These are phyloP conservation scores for Caradrina kadenii DNA, from an alignment of 2,888 invertebrate species.

Conservation along the genomic window DNA sequence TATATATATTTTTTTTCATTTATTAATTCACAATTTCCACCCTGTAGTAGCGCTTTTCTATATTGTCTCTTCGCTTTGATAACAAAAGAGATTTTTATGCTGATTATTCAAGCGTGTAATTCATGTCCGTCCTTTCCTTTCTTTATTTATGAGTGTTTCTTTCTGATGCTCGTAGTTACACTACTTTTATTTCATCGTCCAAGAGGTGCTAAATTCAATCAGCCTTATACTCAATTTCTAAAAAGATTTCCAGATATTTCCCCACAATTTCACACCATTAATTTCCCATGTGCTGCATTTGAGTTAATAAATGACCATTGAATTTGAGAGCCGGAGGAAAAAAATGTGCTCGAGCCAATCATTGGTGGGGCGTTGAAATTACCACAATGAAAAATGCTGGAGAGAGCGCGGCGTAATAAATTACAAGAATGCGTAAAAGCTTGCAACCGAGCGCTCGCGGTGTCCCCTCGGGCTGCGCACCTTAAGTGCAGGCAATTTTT, in stretches of 20 bases:
- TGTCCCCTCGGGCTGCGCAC: slow-evolving; percentile 58
- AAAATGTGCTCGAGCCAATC: slow-evolving; percentile 73
- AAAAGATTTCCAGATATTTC: slow-evolving; percentile 31
- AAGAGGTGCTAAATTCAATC: slow-evolving; percentile 4
- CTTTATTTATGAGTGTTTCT: neutral
- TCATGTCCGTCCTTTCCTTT: slow-evolving; percentile 1
- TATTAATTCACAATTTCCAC: slow-evolving; percentile 7
- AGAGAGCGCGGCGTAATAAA: slow-evolving; percentile 75
- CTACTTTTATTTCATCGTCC: neutral
- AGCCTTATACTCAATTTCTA: slow-evolving; percentile 17
- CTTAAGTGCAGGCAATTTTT: slow-evolving; percentile 68
- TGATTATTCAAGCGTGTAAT: slow-evolving; percentile 27
- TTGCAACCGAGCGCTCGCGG: slow-evolving; percentile 65
- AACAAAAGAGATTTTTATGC: slow-evolving; percentile 20
- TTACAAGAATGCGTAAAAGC: slow-evolving; percentile 80
- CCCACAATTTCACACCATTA: slow-evolving; percentile 52
- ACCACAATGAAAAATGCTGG: slow-evolving; percentile 76
- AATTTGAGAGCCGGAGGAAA: slow-evolving; percentile 70
- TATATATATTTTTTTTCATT: slow-evolving; percentile 3
- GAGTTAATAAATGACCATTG: slow-evolving; percentile 71
- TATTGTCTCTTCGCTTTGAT: slow-evolving; percentile 1
- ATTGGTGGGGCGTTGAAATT: slow-evolving; percentile 75
- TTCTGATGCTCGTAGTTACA: neutral
- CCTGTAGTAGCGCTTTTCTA: slow-evolving; percentile 5
- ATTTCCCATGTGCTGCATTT: slow-evolving; percentile 55